Base-by-base conservation (phyloP, 2,797 vertebrate genomes). In the Darevskia nairensis region DNA sequence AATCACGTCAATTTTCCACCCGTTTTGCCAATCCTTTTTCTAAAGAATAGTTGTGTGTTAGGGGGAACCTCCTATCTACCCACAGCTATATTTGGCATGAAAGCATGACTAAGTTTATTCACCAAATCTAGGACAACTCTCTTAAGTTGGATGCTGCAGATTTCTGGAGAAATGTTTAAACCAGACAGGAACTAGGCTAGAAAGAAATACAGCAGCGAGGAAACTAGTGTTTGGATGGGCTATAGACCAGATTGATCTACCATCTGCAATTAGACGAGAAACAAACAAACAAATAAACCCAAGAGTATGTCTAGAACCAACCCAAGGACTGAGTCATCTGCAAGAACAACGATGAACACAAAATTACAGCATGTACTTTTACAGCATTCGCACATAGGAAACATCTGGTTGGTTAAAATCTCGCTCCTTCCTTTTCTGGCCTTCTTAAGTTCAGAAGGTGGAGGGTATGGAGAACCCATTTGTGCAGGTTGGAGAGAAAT, bases 121-220 rank as follows among this genome's bases (percentile, higher is more conserved):
- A 84, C 27, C 72, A 59, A 7, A 72, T 93, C 84, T 89, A 78
- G 11, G 79, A 84, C 72, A 55, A 59, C 6, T 89, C 74, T 84
- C 29, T 88, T 85, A 3, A 66, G 32, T 85, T 89, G 88, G 71
- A 68, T 82, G 79, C 66, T 82, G 35, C 21, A 29, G 32, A 79
- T 84, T 88, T 92, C 90, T 8, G 75, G 77, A 91, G 71, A 85
- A 77, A 23, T 85, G 92, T 93, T 68, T 29, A 86, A 89, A 88
- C 74, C 79, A 89, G 90, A 59, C 85, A 91, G 86, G 77, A 19
- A 90, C 80, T 35, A 66, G 35, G 46, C 80, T 35, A 66, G 35
- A 64, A 89, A 74, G 66, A 5, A 80, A 80, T 72, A 80, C 9
- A 46, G 35, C 68, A 84, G 11, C 19, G 19, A 88, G 32, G 25